These are phyloP conservation scores for Rotaria sp. DNA, from an alignment of 2,888 invertebrate genomes.

Conservation along the genomic window DNA sequence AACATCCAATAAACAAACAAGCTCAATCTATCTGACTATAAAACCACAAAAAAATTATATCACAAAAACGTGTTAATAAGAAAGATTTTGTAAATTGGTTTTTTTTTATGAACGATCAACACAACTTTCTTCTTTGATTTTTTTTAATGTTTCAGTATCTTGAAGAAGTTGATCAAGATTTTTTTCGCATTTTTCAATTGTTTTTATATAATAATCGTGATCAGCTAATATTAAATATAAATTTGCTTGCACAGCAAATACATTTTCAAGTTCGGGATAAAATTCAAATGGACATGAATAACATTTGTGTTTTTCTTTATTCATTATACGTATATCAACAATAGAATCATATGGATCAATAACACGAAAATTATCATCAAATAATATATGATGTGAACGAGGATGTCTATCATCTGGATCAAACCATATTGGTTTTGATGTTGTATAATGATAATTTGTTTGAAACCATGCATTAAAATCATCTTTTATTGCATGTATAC, in stretches of 20 bases:
- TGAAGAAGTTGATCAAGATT: neutral
- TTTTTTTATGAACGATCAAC: neutral
- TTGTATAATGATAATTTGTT: conserved; percentile 47
- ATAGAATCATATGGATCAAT: conserved; percentile 51
- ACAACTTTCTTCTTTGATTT: neutral
- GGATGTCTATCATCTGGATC: conserved; percentile 45
- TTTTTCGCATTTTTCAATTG: neutral
- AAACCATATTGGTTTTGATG: conserved; percentile 52
- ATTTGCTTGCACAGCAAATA: conserved; percentile 19
- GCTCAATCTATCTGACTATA: neutral
- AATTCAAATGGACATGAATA: neutral
- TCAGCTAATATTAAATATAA: neutral
- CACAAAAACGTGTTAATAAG: neutral
- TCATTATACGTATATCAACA: conserved; percentile 49
- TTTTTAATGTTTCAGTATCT: neutral
- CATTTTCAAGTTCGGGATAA: neutral
- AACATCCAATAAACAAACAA: neutral
- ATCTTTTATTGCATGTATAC: conserved; percentile 50
- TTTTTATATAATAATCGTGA: neutral
- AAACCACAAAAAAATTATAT: neutral
- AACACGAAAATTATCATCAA: conserved; percentile 53
- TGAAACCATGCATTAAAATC: conserved; percentile 51
- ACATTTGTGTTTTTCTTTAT: conserved; percentile 31
- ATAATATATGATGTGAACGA: conserved; percentile 51
- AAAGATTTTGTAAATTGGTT: neutral